A percentile compares a stretch with the other conserved stretches of the same genome.
Conservation (phyloP, 1,140 invertebrate species). For the Macrotrachela quadricornifera region DNA sequence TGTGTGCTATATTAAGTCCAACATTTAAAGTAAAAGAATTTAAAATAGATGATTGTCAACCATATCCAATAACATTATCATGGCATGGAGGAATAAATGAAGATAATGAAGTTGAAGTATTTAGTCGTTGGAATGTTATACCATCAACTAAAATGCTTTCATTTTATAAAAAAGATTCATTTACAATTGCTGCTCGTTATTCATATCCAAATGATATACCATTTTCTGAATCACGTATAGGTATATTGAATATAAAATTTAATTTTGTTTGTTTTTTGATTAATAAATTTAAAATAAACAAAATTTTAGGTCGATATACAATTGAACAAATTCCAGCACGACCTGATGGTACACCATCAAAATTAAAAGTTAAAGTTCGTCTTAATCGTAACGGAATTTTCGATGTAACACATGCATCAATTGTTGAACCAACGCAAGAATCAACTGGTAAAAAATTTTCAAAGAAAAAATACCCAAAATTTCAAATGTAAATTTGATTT, state of each 20-base stretch:
- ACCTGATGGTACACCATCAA: conserved; percentile 59
- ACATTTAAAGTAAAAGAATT: conserved; percentile 86
- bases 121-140: conserved; percentile 60
- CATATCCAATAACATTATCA: conserved; percentile 61
- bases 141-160: conserved; percentile 83
- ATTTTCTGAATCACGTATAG: conserved; percentile 54
- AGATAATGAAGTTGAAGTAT: conserved; percentile 50
- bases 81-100: conserved; percentile 55
- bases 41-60: conserved; percentile 68
- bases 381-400: conserved; percentile 80
- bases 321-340: conserved; percentile 51
- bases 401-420: conserved; percentile 53
- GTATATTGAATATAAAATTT: conserved; percentile 22
- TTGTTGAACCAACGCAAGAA: conserved; percentile 48
- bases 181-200: conserved; percentile 53
- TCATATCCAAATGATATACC: conserved; percentile 29
- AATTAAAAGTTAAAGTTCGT: conserved; percentile 81
- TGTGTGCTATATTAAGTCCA: conserved; percentile 72
- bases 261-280: conserved; percentile 43
- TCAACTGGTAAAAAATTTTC: too few species aligned
- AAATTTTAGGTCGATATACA: too few species aligned
- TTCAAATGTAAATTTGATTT: too few species aligned
- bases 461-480: too few species aligned
- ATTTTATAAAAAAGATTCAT: conserved; percentile 61
- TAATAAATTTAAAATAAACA: too few species aligned